Evolutionary conservation across 2,888 invertebrate species (phyloP).

Genomic region (Epinotia ramella): DNA sequence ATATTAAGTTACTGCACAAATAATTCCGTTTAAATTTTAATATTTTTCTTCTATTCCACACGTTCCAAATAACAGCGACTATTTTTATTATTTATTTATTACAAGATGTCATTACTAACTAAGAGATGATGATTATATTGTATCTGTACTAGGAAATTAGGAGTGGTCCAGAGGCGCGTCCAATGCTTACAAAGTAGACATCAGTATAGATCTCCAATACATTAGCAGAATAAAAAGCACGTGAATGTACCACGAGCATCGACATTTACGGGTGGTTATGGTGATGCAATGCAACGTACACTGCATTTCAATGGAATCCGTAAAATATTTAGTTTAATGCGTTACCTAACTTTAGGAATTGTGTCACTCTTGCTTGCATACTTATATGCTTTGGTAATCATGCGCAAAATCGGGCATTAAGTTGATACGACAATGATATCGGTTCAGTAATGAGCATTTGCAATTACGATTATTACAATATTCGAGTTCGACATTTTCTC

Average conservation of each 20-base stretch:
- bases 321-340: neutral
- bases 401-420: slow-evolving; percentile 1
- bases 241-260: neutral
- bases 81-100: too few relatives aligned
- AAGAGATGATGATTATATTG: too few relatives aligned
- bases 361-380: slow-evolving; percentile 2
- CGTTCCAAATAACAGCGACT: too few relatives aligned
- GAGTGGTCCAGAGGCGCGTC: neutral
- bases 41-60: too few relatives aligned
- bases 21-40: neutral
- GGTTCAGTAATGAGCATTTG: neutral
- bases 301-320: neutral
- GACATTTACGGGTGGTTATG: neutral
- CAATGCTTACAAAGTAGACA: slow-evolving; percentile 5
- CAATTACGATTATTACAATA: neutral
- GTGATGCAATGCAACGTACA: neutral
- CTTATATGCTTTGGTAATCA: slow-evolving; percentile 2
- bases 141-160: neutral
- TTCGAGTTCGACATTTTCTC: neutral
- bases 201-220: neutral
- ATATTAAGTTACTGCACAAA: neutral
- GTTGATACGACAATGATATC: neutral
- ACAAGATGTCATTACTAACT: too few relatives aligned
- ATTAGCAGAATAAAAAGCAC: neutral
- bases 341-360: neutral